Percentiles rank a stretch among this genome's conserved stretches.
phyloP scores from a whole-genome alignment of 2,888 invertebrate genomes.

The Drosophila prostipennis region DNA sequence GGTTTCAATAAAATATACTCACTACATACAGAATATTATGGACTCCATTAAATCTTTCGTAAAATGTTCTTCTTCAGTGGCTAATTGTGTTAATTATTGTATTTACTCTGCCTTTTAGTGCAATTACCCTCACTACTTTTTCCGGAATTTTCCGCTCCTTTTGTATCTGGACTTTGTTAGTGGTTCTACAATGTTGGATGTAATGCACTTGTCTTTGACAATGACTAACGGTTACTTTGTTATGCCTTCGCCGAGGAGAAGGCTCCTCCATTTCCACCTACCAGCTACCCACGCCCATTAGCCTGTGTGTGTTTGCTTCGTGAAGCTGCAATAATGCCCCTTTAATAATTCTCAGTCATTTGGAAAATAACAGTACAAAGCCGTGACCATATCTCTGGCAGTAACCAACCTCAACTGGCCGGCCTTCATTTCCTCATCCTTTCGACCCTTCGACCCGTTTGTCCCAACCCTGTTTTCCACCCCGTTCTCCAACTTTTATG shows the following conservation, averaged over 20 bases:
- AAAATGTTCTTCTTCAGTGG: background rate
- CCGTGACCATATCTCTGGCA: slow-evolving; percentile 48
- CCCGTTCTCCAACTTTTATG: background rate
- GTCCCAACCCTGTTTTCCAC: background rate
- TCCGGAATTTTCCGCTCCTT: slow-evolving; percentile 2
- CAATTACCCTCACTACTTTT: background rate
- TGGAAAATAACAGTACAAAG: slow-evolving; percentile 80
- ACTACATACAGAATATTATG: background rate
- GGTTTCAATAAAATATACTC: background rate
- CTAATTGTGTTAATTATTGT: slow-evolving; percentile 21
- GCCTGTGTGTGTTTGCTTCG: slow-evolving; percentile 56
- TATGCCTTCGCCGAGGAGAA: slow-evolving; percentile 14
- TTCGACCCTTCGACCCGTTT: background rate
- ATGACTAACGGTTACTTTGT: slow-evolving; percentile 45
- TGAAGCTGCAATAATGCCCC: slow-evolving; percentile 82
- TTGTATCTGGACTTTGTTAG: slow-evolving; percentile 17
- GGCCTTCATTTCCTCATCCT: background rate
- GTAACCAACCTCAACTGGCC: slow-evolving; percentile 18
- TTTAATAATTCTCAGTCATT: slow-evolving; percentile 82
- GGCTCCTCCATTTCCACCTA: background rate
- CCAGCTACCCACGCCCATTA: background rate
- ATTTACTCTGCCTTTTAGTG: background rate
- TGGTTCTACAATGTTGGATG: slow-evolving; percentile 23
- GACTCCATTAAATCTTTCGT: too few relatives aligned
- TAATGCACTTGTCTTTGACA: slow-evolving; percentile 64